A percentile compares a stretch with the other conserved stretches of the same genome.
Evolutionary conservation across 2,888 invertebrate species (phyloP).

Genomic region (Volucella bombylans): DNA sequence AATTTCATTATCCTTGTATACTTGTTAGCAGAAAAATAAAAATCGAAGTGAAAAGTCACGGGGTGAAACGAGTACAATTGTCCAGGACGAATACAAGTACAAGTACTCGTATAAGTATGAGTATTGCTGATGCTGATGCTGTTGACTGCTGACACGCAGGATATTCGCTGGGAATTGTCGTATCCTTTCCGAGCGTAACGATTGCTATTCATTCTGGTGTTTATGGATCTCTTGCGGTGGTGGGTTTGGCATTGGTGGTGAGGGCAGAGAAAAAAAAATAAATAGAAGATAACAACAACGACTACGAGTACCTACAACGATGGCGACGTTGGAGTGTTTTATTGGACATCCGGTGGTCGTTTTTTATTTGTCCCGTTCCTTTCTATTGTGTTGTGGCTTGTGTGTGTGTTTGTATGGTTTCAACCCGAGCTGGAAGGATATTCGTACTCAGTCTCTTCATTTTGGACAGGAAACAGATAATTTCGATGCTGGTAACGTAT

Average conservation of each 20-base stretch:
- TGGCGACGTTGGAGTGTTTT: constrained; percentile 26
- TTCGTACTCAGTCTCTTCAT: background rate
- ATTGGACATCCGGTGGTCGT: constrained; percentile 57
- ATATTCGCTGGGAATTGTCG: constrained; percentile 49
- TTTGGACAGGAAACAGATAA: constrained; percentile 36
- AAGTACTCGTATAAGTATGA: no score
- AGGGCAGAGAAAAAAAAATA: background rate
- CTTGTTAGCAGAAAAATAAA: constrained; percentile 57
- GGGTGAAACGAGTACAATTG: background rate
- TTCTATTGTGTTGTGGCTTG: constrained; percentile 8
- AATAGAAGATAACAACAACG: constrained; percentile 1
- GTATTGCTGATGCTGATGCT: no score
- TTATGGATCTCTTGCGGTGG: constrained; percentile 57
- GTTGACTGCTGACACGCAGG: constrained; percentile 63
- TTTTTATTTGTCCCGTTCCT: constrained; percentile 64
- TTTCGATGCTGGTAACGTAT: constrained; percentile 51
- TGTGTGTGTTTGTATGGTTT: background rate
- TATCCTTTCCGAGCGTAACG: constrained; percentile 37
- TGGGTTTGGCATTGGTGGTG: constrained; percentile 22
- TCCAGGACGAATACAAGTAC: no score
- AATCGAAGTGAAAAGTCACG: constrained; percentile 55
- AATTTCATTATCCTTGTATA: constrained; percentile 59
- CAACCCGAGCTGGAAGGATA: background rate
- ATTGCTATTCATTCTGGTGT: constrained; percentile 57
- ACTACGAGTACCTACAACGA: no score